phyloP scores from a whole-genome alignment of 2,113 vertebrate genomes.

The Orycteropus afer region DNA sequence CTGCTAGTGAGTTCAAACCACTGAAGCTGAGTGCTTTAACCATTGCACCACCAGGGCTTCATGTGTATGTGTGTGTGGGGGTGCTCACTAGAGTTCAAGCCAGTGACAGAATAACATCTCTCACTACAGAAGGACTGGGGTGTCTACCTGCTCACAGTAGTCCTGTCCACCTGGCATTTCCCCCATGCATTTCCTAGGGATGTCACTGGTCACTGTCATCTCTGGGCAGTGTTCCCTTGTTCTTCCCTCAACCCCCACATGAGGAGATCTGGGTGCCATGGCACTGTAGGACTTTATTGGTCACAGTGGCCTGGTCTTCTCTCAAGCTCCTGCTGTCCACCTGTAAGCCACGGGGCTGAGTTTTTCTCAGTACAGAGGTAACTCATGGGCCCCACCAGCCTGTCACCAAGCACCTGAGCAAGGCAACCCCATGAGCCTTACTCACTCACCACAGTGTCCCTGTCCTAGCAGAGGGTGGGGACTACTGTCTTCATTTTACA shows the following conservation, averaged over 20 bases:
- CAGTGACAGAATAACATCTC: background rate
- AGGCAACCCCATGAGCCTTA: background rate
- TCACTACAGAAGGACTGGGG: background rate
- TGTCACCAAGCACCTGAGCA: background rate
- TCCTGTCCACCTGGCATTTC: background rate
- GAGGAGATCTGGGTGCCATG: background rate
- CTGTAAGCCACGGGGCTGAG: background rate
- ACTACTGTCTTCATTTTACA: background rate
- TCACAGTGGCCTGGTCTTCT: background rate
- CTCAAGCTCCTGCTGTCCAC: accelerated
- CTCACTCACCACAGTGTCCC: background rate
- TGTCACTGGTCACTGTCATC: background rate
- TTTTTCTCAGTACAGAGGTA: background rate
- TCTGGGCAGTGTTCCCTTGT: background rate
- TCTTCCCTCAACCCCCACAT: background rate
- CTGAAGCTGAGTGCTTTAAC: background rate
- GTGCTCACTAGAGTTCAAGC: background rate
- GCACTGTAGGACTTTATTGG: background rate
- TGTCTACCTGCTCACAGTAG: background rate
- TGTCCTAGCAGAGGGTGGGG: background rate
- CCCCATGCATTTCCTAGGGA: background rate
- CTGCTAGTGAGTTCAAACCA: no score
- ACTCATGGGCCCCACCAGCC: accelerated
- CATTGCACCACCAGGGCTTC: background rate
- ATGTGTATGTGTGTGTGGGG: background rate